Conservation (phyloP, 2,113 vertebrate genomes). For the Nycticryphes semicollaris region DNA sequence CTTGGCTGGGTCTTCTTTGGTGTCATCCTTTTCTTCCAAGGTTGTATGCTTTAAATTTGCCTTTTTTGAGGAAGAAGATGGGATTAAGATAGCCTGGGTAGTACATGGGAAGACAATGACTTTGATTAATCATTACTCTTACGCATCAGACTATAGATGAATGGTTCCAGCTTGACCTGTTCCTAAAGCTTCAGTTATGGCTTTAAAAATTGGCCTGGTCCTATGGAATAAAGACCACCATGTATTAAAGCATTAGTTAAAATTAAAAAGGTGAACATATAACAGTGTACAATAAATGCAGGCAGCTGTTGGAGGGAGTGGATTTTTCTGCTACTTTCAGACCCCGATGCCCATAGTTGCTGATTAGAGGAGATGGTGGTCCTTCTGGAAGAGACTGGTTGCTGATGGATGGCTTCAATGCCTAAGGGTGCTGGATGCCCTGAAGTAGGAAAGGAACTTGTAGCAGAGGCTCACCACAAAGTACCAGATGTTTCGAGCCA, state of each 20-base stretch:
- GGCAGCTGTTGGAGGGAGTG: conserved; percentile 26
- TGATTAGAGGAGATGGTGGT: conserved; percentile 41
- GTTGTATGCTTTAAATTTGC: background rate
- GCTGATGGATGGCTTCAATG: conserved; percentile 69
- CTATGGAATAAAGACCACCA: conserved; percentile 28
- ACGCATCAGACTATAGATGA: background rate
- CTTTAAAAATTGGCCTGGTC: conserved; percentile 55
- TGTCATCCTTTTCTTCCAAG: background rate
- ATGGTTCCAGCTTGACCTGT: background rate
- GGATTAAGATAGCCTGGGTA: background rate
- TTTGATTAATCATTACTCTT: conserved; percentile 35
- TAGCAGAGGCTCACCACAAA: conserved; percentile 96
- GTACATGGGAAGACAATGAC: conserved; percentile 16
- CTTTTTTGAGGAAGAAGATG: background rate
- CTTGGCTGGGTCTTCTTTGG: background rate
- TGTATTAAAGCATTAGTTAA: conserved; percentile 32
- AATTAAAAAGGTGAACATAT: conserved; percentile 31
- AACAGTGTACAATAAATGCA: conserved; percentile 29
- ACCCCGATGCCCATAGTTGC: conserved; percentile 5
- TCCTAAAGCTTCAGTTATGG: conserved; percentile 59
- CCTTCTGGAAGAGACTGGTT: conserved; percentile 28
- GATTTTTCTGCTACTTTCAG: conserved; percentile 52
- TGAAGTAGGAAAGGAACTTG: conserved; percentile 95
- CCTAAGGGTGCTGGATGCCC: conserved; percentile 89
- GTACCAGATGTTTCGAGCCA: conserved; percentile 95